Evolutionary conservation across 2,113 vertebrate species (phyloP), one percentile per base, ranked within the genome.

Genomic region (Rhea pennata): DNA sequence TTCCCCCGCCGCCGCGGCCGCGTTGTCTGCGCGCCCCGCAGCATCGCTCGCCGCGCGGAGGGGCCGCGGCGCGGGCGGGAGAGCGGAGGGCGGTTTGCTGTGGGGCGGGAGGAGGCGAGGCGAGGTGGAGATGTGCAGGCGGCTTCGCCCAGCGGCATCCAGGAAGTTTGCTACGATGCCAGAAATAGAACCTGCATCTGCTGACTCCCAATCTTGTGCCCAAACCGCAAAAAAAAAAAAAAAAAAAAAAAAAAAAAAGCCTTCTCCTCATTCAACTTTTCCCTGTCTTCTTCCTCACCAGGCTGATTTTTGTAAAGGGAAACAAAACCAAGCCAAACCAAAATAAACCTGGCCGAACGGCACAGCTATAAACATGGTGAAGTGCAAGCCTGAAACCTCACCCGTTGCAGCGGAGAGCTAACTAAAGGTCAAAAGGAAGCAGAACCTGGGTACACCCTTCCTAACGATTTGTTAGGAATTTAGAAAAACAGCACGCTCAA

Each of bases 181-280:
- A 94, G 71, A 84, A 95, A 94, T 84, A 96, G 92, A 96, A 93
- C 65, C 82, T 76, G 82, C 11, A 4, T 50, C 90, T 96, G 92
- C 92, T 95, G 95, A 73, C 76, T 96, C 59, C 33, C 26, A 9
- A 14, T 77, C 77, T 69, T 48, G 84, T 29, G 16, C 80, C 71
- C 80, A 69, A 84, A 89, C 94, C 22, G 54, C 93, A 80, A 86
- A 84, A 79, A 39, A 62, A 65, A n/a, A n/a, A n/a, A n/a, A n/a
- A n/a, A n/a, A n/a, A n/a, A n/a, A n/a, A n/a, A n/a, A n/a, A n/a
- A 36, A 80, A 86, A 84, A 79, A 39, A 62, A 65, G 70, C 46
- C 56, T 91, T 84, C 53, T 54, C 75, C 56, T 51, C 31, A 40
- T 80, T 92, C 76, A 94, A 71, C 81, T 96, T 90, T 71, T 82